Base-by-base conservation (phyloP, 2,797 vertebrate genomes). In the Sebastes diaconus region DNA sequence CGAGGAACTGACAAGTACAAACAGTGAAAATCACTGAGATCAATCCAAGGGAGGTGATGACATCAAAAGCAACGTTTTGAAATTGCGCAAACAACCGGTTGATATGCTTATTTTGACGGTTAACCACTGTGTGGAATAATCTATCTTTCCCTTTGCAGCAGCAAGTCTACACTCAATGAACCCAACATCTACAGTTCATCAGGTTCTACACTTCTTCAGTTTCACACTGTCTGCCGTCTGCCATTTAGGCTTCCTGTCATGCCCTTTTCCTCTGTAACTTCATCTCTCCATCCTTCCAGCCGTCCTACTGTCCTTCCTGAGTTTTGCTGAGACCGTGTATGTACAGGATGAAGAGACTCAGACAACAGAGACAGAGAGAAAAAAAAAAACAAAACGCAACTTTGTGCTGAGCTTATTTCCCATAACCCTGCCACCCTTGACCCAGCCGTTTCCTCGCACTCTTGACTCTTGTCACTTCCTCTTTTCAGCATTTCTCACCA, bases 361-460 rank as follows among this genome's bases (percentile, higher is more conserved):
- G 75, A 73, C 57, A 61, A 73, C 64, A 66, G 55, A 60, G 67
- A 63, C 32, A 8, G 18, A 59, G 24, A 78, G 52, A 55, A 24
- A 54, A 50, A 61, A 79, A 76, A 68, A 55, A 77, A 73, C n/a
- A n/a, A 81, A 73, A 32, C 5, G 5, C 77, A 57, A 65, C 50
- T 59, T 81, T 79, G 63, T 61, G 83, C 84, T 83, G 87, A 90
- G 81, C 77, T 93, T 29, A 91, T 93, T 95, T 95, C 94, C 94
- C 91, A 93, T 63, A 91, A 92, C 91, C 85, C 87, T 39, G 12
- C 71, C 87, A 91, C 86, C 88, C 87, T 74, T 91, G 88, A 91
- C 88, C 90, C 90, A 92, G 90, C 93, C 81, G 93, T 87, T 94
- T 95, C 94, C 94, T 92, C 73, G 77, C 75, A 68, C 68, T 58